These are phyloP conservation scores for Thaumetopoea pityocampa DNA, from an alignment of 1,140 invertebrate species.

Conservation along the genomic window DNA sequence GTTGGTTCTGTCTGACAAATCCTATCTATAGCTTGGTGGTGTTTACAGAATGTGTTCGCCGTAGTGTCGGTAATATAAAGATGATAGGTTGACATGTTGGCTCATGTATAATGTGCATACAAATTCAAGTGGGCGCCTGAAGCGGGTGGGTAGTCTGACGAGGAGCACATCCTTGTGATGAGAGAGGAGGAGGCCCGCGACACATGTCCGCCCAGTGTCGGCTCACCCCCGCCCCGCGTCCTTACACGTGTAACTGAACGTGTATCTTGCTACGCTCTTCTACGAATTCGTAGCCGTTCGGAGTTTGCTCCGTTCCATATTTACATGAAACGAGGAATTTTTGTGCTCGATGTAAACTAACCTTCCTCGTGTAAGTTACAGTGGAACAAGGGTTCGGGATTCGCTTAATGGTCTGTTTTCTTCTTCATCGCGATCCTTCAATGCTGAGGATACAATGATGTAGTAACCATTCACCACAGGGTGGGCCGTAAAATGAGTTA, in stretches of 20 bases:
- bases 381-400: constrained; percentile 26
- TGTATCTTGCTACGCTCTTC: constrained; percentile 39
- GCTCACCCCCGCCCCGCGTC: constrained; percentile 28
- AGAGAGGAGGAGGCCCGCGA: constrained; percentile 34
- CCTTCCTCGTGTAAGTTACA: constrained; percentile 29
- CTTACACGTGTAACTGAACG: constrained; percentile 46
- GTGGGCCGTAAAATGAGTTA: too few species aligned
- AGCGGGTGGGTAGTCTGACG: constrained; percentile 27
- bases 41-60: constrained; percentile 43
- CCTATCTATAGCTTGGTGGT: constrained; percentile 30
- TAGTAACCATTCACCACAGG: too few species aligned
- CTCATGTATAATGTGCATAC: constrained; percentile 72
- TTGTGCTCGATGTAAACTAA: constrained; percentile 41
- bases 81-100: constrained; percentile 57
- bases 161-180: constrained; percentile 42
- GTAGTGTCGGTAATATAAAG: constrained; percentile 53
- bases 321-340: constrained; percentile 56
- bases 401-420: too few species aligned
- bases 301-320: constrained; percentile 57
- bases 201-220: constrained; percentile 55
- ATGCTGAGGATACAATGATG: too few species aligned
- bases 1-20: constrained; percentile 30
- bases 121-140: constrained; percentile 53
- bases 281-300: constrained; percentile 41
- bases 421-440: too few species aligned